phyloP scores from a whole-genome alignment of 2,888 invertebrate species.

The Cephus spinipes region DNA sequence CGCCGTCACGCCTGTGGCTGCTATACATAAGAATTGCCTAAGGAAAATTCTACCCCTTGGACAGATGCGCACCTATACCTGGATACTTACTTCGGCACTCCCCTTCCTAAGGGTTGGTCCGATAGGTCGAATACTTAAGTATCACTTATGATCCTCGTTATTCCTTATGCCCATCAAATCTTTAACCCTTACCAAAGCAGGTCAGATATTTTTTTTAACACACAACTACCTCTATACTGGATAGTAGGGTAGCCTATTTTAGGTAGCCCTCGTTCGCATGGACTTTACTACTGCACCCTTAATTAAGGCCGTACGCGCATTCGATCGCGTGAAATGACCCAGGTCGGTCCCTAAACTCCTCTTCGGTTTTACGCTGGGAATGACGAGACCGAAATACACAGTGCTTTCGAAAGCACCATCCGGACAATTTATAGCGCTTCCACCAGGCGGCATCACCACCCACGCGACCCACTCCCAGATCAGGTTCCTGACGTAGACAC shows the following conservation, averaged over 20 bases:
- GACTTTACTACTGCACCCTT: neutral
- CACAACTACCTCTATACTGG: conserved; percentile 9
- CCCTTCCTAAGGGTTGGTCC: conserved; percentile 15
- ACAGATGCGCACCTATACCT: neutral
- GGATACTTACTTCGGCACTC: neutral
- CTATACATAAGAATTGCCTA: neutral
- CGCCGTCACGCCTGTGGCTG: neutral
- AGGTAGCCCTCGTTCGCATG: neutral
- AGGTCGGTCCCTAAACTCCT: neutral
- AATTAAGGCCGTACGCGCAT: neutral
- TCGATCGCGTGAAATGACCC: neutral
- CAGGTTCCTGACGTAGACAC: neutral
- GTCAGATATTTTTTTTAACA: conserved; percentile 21
- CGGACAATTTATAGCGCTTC: conserved; percentile 4
- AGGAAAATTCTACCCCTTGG: neutral
- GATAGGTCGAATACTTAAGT: conserved; percentile 45
- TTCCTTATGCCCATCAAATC: conserved; percentile 15
- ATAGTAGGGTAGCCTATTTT: neutral
- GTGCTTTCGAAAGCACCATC: conserved; percentile 4
- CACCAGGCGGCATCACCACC: neutral
- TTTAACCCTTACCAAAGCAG: neutral
- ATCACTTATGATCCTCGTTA: conserved; percentile 35
- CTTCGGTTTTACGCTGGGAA: neutral
- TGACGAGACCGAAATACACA: conserved; percentile 20
- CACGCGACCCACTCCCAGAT: neutral